phyloP scores from a whole-genome alignment of 2,888 invertebrate species.

The Aleiodes testaceus region DNA sequence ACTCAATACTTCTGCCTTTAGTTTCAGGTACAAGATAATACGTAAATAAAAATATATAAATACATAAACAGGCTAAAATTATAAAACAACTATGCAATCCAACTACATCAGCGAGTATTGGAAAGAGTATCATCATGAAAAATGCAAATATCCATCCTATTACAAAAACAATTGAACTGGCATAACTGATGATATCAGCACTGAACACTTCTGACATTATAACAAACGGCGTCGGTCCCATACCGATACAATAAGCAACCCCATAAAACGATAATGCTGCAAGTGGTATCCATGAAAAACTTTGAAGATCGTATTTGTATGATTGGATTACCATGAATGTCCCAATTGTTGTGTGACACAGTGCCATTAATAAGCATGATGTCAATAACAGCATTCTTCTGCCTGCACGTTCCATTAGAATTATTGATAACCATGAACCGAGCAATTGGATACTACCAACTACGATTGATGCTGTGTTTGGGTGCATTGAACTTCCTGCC shows the following conservation, averaged over 20 bases:
- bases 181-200: slow-evolving; percentile 59
- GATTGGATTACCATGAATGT: slow-evolving; percentile 50
- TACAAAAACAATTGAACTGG: slow-evolving; percentile 56
- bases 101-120: slow-evolving; percentile 52
- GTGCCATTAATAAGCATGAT: slow-evolving; percentile 69
- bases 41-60: slow-evolving; percentile 57
- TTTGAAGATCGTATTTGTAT: slow-evolving; percentile 57
- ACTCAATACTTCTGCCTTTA: slow-evolving; percentile 63
- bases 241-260: slow-evolving; percentile 74
- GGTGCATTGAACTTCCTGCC: slow-evolving; percentile 74
- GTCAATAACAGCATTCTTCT: slow-evolving; percentile 74
- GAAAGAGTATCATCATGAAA: slow-evolving; percentile 62
- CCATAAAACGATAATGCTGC: slow-evolving; percentile 74
- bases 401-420: slow-evolving; percentile 77
- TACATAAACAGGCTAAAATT: slow-evolving; percentile 60
- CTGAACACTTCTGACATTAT: slow-evolving; percentile 75
- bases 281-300: slow-evolving; percentile 75
- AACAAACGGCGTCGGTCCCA: slow-evolving; percentile 75
- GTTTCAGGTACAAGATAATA: slow-evolving; percentile 65
- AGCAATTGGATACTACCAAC: slow-evolving; percentile 76
- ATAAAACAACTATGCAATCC: slow-evolving; percentile 67
- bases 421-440: slow-evolving; percentile 73
- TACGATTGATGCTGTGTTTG: slow-evolving; percentile 76
- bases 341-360: slow-evolving; percentile 66
- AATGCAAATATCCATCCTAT: slow-evolving; percentile 63